Percentiles rank a stretch among this genome's conserved stretches.
These are phyloP conservation scores for Peromyscus leucopus DNA, from an alignment of 2,113 vertebrate species.

Conservation along the genomic window DNA sequence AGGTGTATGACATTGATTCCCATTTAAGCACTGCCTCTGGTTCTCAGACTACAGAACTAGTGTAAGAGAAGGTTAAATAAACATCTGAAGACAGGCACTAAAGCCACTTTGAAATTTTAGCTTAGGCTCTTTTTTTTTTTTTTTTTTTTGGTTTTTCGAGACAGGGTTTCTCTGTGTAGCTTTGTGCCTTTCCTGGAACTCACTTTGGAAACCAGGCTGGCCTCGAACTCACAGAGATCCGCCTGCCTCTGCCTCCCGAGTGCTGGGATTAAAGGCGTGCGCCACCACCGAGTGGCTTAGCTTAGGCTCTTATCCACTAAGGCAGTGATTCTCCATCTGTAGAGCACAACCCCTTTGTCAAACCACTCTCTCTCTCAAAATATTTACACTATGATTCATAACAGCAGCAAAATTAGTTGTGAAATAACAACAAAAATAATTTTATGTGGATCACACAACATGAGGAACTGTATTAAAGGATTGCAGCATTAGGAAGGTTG, in stretches of 20 bases:
- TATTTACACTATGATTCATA: not conserved
- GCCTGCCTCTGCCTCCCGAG: too few species aligned
- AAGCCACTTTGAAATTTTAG: not conserved
- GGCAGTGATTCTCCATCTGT: not conserved
- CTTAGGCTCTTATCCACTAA: not conserved
- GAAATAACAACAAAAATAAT: not conserved
- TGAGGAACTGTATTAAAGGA: not conserved
- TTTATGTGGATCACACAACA: not conserved
- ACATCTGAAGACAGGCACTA: not conserved
- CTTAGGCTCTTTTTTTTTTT: not conserved
- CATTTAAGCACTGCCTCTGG: not conserved
- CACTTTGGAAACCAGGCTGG: too few species aligned
- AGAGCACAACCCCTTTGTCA: not conserved
- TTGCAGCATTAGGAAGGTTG: not conserved
- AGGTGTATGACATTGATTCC: too few species aligned
- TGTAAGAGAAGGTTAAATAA: not conserved
- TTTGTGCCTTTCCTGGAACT: too few species aligned
- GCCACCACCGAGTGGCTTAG: not conserved
- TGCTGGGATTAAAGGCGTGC: too few species aligned
- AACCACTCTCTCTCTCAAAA: not conserved
- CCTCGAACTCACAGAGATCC: too few species aligned
- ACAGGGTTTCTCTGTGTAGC: too few species aligned
- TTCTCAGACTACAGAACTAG: not conserved
- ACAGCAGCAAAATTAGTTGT: not conserved
- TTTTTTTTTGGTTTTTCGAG: too few species aligned